phyloP scores from a whole-genome alignment of 2,888 invertebrate species.

The Hesperia comma region DNA sequence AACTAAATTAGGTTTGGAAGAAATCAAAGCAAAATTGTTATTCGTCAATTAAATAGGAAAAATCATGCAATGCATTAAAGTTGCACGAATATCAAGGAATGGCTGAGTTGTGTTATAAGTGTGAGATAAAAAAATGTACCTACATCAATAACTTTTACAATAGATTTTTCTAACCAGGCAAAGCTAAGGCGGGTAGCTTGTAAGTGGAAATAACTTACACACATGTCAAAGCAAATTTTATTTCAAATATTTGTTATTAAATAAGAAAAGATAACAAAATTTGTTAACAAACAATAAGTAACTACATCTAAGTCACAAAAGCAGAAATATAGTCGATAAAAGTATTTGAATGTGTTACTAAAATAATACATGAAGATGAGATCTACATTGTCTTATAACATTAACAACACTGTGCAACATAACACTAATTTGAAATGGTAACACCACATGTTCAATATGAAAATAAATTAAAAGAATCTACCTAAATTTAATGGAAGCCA shows the following conservation, averaged over 20 bases:
- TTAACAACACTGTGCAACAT: constrained; percentile 30
- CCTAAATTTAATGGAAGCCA: constrained; percentile 42
- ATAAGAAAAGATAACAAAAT: constrained; percentile 78
- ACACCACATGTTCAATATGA: constrained; percentile 3
- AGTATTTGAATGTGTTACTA: constrained; percentile 22
- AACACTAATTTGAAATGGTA: constrained; percentile 12
- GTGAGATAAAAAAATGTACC: no score
- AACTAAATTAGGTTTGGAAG: no score
- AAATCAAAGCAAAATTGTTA: no score
- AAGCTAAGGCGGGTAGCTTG: no score
- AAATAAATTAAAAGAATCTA: constrained; percentile 30
- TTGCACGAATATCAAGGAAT: no score
- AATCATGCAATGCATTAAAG: no score
- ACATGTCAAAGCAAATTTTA: constrained; percentile 70
- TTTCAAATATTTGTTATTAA: constrained; percentile 70
- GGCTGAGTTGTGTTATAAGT: no score
- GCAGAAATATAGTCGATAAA: constrained; percentile 46
- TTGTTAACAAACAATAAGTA: constrained; percentile 78
- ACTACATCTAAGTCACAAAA: constrained; percentile 76
- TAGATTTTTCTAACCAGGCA: no score
- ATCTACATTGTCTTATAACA: constrained; percentile 17
- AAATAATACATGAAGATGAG: constrained; percentile 33
- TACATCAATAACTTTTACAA: no score
- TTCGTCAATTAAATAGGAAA: no score
- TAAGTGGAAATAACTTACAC: not conserved